A percentile compares a stretch with the other conserved stretches of the same genome.
phyloP scores from a whole-genome alignment of 64 coral and sea anemone species.

The Trachythela sp. region DNA sequence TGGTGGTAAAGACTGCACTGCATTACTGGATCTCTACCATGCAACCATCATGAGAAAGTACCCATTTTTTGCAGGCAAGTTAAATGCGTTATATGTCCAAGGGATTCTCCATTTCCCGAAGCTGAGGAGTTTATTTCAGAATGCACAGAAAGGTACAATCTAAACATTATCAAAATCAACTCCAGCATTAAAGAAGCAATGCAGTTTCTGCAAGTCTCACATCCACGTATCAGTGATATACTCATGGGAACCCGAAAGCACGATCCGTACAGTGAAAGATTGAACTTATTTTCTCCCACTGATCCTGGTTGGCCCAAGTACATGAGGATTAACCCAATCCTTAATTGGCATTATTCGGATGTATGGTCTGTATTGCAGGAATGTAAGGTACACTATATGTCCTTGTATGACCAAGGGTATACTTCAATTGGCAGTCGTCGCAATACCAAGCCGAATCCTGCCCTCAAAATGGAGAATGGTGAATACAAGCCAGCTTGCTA shows the following conservation, averaged over 20 bases:
- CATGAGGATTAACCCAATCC: slow-evolving; percentile 94
- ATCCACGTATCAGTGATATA: slow-evolving; percentile 71
- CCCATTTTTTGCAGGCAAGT: background rate
- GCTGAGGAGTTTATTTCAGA: slow-evolving; percentile 78
- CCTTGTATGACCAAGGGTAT: slow-evolving; percentile 86
- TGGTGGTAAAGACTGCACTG: slow-evolving; percentile 96
- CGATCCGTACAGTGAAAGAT: slow-evolving; percentile 80
- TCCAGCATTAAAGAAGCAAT: slow-evolving; percentile 75
- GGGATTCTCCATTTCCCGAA: slow-evolving; percentile 66
- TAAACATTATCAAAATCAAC: slow-evolving; percentile 70
- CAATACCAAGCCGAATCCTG: slow-evolving; percentile 83
- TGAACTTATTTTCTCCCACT: slow-evolving; percentile 75
- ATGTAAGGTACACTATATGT: slow-evolving; percentile 68
- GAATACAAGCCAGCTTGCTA: slow-evolving; percentile 87
- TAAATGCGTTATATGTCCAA: slow-evolving; percentile 80
- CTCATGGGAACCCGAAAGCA: slow-evolving; percentile 87
- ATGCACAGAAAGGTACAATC: slow-evolving; percentile 58
- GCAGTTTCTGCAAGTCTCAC: slow-evolving; percentile 56
- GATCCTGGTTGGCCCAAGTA: slow-evolving; percentile 87
- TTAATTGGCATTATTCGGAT: slow-evolving; percentile 91
- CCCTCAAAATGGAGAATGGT: slow-evolving; percentile 46
- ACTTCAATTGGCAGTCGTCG: slow-evolving; percentile 79
- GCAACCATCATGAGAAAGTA: slow-evolving; percentile 46
- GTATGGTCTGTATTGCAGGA: slow-evolving; percentile 77
- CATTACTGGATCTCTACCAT: slow-evolving; percentile 62